Percentiles rank a stretch among this genome's conserved stretches.
phyloP scores from a whole-genome alignment of 2,113 vertebrate species.

The Calonectris borealis region DNA sequence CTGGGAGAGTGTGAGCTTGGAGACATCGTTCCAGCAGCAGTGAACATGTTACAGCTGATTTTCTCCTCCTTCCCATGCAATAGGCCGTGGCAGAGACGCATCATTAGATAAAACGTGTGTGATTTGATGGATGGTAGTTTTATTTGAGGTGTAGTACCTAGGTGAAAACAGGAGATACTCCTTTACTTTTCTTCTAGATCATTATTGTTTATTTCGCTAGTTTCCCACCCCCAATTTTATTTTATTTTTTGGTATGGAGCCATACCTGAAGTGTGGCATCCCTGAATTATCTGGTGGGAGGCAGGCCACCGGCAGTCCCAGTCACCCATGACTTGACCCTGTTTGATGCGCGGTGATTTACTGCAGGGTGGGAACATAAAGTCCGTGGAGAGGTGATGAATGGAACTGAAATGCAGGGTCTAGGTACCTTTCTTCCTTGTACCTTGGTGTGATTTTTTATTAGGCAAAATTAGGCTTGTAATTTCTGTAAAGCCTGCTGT shows the following conservation, averaged over 20 bases:
- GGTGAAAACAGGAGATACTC: background rate
- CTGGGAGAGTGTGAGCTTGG: background rate
- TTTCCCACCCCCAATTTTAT: background rate
- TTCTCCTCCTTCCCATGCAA: background rate
- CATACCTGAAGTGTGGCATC: background rate
- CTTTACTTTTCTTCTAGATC: background rate
- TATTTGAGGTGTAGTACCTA: background rate
- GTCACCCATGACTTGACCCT: background rate
- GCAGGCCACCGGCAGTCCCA: background rate
- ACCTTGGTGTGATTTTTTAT: background rate
- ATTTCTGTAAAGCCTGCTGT: background rate
- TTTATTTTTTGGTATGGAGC: background rate
- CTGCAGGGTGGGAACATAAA: background rate
- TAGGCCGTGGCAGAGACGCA: background rate
- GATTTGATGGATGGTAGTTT: background rate
- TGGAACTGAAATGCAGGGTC: background rate
- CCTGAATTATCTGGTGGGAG: background rate
- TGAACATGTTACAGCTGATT: background rate
- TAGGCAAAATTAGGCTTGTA: slow-evolving; percentile 3
- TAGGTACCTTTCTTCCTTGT: background rate
- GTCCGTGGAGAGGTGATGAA: background rate
- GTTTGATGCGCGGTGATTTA: background rate
- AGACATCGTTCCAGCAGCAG: background rate
- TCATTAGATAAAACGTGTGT: background rate
- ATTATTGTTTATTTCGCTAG: background rate